Evolutionary conservation across 2,888 invertebrate genomes (phyloP).

Genomic region (Carabus problematicus): DNA sequence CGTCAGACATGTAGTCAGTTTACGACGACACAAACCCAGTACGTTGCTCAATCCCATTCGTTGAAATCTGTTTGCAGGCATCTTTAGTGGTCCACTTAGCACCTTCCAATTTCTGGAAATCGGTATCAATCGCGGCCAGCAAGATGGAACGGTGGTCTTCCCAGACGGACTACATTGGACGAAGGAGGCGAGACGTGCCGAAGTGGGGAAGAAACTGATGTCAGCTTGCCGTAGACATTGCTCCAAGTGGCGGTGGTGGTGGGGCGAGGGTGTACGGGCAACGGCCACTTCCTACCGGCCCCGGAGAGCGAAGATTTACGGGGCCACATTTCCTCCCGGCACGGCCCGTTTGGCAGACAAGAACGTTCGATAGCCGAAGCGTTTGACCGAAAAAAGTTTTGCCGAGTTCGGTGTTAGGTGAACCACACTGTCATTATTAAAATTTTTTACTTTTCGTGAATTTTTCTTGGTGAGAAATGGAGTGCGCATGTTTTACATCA

Average conservation of each 20-base stretch:
- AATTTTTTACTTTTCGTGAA: no score
- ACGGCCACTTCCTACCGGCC: constrained; percentile 17
- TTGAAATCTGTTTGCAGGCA: constrained; percentile 40
- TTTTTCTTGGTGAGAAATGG: no score
- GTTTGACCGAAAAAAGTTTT: constrained; percentile 27
- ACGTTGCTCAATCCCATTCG: constrained; percentile 32
- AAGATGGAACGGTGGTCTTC: background rate
- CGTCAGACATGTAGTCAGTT: background rate
- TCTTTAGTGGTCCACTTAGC: constrained; percentile 38
- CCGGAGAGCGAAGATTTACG: constrained; percentile 28
- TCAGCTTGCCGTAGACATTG: background rate
- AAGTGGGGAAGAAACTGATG: background rate
- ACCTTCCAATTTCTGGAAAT: constrained; percentile 39
- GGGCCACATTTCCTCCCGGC: constrained; percentile 37
- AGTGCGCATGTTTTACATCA: no score
- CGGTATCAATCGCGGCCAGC: constrained; percentile 34
- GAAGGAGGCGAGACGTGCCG: background rate
- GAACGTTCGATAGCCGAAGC: constrained; percentile 33
- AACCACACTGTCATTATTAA: no score
- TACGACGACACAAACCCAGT: constrained; percentile 12
- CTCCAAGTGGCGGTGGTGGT: background rate
- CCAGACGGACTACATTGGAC: background rate
- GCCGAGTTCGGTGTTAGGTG: no score
- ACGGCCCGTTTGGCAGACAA: constrained; percentile 38
- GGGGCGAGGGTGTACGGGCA: background rate